Percentiles rank a stretch among this genome's conserved stretches.
These are phyloP conservation scores for Gadus macrocephalus DNA, from an alignment of 2,113 vertebrate genomes.

Conservation along the genomic window DNA sequence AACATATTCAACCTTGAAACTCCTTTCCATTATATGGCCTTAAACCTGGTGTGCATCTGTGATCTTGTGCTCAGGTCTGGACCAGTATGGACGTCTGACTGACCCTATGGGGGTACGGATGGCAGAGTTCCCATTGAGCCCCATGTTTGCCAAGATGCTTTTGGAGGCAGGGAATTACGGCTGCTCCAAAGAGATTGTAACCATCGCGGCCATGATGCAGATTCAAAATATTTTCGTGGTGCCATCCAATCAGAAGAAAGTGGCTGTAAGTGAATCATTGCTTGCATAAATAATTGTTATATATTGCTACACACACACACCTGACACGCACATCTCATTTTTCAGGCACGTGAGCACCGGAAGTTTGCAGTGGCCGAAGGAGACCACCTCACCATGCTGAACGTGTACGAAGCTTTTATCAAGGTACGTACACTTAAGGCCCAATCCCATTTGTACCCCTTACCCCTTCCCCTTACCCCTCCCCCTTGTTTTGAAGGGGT, in stretches of 20 bases:
- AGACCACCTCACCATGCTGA: conserved; percentile 98
- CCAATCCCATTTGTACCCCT: no score
- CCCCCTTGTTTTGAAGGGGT: no score
- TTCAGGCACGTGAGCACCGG: conserved; percentile 86
- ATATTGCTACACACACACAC: background rate
- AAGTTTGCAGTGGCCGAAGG: conserved; percentile 98
- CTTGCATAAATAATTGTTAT: background rate
- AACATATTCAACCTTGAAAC: no score
- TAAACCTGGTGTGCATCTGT: background rate
- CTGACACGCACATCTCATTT: conserved; percentile 11
- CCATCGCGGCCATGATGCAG: conserved; percentile 98
- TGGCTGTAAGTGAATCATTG: conserved; percentile 77
- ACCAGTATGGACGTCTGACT: conserved; percentile 90
- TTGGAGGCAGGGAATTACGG: conserved; percentile 97
- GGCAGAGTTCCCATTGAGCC: conserved; percentile 96
- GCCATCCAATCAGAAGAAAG: conserved; percentile 88
- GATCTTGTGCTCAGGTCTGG: conserved; percentile 76
- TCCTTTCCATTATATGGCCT: no score
- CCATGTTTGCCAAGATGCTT: conserved; percentile 99
- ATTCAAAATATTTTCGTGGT: conserved; percentile 93
- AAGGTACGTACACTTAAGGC: conserved; percentile 75
- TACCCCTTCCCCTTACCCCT: no score
- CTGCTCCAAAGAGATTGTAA: conserved; percentile 95
- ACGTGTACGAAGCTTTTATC: conserved; percentile 95
- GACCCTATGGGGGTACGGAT: conserved; percentile 92